These are phyloP conservation scores for Pandemis heparana DNA, from an alignment of 2,888 invertebrate genomes.

Conservation along the genomic window DNA sequence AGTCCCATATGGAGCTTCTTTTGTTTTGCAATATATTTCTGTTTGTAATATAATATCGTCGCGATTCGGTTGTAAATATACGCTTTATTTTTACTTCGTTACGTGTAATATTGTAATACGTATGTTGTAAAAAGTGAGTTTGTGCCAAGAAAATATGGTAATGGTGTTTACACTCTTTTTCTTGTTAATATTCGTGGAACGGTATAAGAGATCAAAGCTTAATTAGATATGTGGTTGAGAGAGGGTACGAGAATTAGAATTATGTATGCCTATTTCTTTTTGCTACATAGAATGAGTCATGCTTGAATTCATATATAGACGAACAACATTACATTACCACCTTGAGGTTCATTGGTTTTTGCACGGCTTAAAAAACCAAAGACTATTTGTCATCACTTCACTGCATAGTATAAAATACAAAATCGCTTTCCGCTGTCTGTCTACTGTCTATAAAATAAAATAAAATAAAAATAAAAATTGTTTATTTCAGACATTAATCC, in stretches of 20 bases:
- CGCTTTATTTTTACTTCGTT: conserved; percentile 29
- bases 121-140: conserved; percentile 8
- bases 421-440: no score
- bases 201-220: background rate
- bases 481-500: no score
- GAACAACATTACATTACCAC: no score
- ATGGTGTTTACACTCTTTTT: background rate
- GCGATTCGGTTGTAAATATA: conserved; percentile 31
- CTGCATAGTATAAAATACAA: no score
- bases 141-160: background rate
- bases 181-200: background rate
- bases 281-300: no score
- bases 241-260: background rate
- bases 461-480: no score
- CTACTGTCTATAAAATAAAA: no score
- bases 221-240: background rate
- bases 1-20: background rate
- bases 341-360: no score
- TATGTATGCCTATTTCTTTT: background rate
- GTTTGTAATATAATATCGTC: conserved; percentile 37
- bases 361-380: no score
- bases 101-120: conserved; percentile 18
- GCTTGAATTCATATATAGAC: no score
- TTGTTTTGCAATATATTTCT: conserved; percentile 28
- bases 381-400: no score